These are phyloP conservation scores for Rhinoptilus africanus DNA, from an alignment of 2,113 vertebrate species.

Conservation along the genomic window DNA sequence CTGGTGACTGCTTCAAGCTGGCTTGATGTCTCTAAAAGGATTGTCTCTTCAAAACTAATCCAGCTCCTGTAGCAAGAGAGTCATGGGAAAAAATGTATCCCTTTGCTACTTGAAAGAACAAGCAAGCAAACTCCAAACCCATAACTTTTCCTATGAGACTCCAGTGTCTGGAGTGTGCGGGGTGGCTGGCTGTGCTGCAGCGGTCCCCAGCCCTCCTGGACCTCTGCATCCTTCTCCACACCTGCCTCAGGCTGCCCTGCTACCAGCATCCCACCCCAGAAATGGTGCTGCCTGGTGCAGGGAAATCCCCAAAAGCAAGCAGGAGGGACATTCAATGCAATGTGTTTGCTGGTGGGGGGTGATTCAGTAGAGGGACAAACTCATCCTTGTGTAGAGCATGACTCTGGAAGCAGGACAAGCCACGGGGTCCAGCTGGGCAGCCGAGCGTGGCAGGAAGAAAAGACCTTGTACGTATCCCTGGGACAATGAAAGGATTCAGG, in stretches of 20 bases:
- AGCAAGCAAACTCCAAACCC: not conserved
- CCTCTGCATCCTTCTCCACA: not conserved
- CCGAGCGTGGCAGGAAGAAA: accelerated
- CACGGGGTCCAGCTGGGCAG: not conserved
- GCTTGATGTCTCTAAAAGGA: not conserved
- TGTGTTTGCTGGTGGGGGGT: not conserved
- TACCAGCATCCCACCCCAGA: not conserved
- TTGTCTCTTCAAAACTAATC: not conserved
- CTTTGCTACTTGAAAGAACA: not conserved
- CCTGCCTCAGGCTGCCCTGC: not conserved
- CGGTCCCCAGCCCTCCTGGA: not conserved
- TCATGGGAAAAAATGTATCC: not conserved
- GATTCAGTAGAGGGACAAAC: not conserved
- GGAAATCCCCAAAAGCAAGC: not conserved
- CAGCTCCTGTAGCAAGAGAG: not conserved
- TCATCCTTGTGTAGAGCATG: not conserved
- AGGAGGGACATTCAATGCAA: not conserved
- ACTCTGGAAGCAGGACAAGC: not conserved
- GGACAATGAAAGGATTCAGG: not conserved
- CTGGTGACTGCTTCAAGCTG: not conserved
- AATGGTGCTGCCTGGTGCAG: accelerated
- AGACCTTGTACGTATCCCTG: not conserved
- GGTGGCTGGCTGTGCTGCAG: not conserved
- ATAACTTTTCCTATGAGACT: not conserved
- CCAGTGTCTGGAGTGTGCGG: not conserved